These are phyloP conservation scores for Microtus richardsoni DNA, from an alignment of 2,113 vertebrate species.

Conservation along the genomic window DNA sequence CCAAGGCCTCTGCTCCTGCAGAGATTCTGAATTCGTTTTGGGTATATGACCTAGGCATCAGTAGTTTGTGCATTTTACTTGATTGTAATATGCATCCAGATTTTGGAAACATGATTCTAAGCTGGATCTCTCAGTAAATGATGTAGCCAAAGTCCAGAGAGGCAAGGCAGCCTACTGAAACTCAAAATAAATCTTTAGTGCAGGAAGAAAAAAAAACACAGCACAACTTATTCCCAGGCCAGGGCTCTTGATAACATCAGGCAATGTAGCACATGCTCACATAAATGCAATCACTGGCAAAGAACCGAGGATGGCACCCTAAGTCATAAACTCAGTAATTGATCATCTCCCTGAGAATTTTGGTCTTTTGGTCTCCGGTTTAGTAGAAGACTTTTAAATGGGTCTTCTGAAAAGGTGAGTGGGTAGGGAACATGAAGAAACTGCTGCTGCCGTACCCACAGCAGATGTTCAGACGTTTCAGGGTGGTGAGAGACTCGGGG, in stretches of 20 bases:
- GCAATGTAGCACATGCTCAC: not conserved
- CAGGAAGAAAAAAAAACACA: conserved; percentile 4
- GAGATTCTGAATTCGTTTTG: not conserved
- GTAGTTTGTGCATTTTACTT: not conserved
- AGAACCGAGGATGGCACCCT: not conserved
- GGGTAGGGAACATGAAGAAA: not conserved
- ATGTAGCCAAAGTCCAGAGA: not conserved
- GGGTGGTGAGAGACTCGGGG: conserved; percentile 30
- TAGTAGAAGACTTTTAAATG: conserved; percentile 35
- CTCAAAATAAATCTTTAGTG: not conserved
- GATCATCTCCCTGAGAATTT: conserved; percentile 14
- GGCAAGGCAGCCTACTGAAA: not conserved
- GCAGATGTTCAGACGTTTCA: conserved; percentile 70
- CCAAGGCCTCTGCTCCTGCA: not conserved
- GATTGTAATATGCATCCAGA: not conserved
- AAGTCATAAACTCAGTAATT: conserved; percentile 37
- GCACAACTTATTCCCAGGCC: not conserved
- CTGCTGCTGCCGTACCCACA: not conserved
- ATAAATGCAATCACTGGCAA: conserved; percentile 61
- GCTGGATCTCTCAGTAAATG: not conserved
- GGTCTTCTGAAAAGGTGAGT: not conserved
- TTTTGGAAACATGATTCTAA: not conserved
- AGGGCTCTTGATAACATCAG: conserved; percentile 17
- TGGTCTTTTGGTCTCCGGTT: conserved; percentile 11
- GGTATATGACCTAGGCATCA: not conserved